Evolutionary conservation across 2,888 invertebrate species (phyloP).

Genomic region (Apamea anceps): DNA sequence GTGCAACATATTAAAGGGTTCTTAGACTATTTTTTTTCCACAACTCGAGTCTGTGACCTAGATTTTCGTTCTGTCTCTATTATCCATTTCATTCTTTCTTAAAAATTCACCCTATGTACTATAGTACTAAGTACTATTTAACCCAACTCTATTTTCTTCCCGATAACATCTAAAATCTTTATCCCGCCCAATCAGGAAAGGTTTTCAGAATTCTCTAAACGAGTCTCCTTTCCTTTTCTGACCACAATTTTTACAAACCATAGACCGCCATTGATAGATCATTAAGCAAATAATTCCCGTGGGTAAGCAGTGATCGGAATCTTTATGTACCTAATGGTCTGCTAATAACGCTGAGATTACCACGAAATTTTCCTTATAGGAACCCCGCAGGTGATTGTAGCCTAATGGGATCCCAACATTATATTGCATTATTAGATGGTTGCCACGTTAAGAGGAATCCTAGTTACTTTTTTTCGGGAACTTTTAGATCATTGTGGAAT

Average conservation of each 20-base stretch:
- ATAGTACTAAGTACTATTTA: neutral
- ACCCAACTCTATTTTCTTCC: neutral
- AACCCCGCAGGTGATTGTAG: slow-evolving; percentile 58
- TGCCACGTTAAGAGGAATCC: slow-evolving; percentile 55
- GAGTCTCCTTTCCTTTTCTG: slow-evolving; percentile 10
- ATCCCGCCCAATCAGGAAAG: slow-evolving; percentile 25
- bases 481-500: slow-evolving; percentile 13
- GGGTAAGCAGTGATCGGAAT: slow-evolving; percentile 63
- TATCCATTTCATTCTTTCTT: neutral
- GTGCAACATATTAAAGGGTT: no score
- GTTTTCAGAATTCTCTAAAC: slow-evolving; percentile 33
- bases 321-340: slow-evolving; percentile 65
- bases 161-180: slow-evolving; percentile 36
- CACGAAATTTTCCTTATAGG: slow-evolving; percentile 60
- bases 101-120: neutral
- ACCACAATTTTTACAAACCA: slow-evolving; percentile 51
- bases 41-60: neutral
- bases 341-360: slow-evolving; percentile 64
- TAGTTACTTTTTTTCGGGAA: neutral
- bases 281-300: slow-evolving; percentile 64
- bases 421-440: slow-evolving; percentile 61
- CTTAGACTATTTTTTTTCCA: neutral
- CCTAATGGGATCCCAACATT: slow-evolving; percentile 55
- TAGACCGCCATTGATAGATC: slow-evolving; percentile 65
- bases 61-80: neutral